Conservation (phyloP, 2,113 vertebrate species). For the Halcyon senegalensis region DNA sequence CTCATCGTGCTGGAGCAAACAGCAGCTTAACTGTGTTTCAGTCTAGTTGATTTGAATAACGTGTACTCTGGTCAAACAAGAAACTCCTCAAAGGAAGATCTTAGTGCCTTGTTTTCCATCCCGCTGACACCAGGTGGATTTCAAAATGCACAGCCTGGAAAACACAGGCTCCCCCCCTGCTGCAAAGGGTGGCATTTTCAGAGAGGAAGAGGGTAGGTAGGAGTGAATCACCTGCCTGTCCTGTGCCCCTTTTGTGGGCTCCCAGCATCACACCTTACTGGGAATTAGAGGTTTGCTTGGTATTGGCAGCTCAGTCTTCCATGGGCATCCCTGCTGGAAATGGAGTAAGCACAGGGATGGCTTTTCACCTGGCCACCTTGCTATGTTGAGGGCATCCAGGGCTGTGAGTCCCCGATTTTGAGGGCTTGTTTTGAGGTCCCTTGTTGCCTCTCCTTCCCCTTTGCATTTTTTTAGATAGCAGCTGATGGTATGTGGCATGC, state of each 20-base stretch:
- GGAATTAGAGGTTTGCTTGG: background rate
- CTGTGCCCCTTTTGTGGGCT: fast-evolving
- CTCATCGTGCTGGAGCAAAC: constrained; percentile 67
- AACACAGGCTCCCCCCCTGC: background rate
- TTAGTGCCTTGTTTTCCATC: background rate
- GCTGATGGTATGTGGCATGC: background rate
- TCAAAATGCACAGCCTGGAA: background rate
- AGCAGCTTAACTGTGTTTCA: constrained; percentile 65
- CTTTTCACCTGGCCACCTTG: background rate
- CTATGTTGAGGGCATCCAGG: background rate
- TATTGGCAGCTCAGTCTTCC: fast-evolving
- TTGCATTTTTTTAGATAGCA: background rate
- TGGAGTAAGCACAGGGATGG: background rate
- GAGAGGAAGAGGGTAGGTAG: background rate
- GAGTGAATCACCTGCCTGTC: background rate
- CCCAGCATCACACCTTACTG: background rate
- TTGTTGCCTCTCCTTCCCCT: background rate
- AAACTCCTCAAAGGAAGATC: constrained; percentile 24
- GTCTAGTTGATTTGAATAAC: constrained; percentile 56
- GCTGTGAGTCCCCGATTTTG: fast-evolving
- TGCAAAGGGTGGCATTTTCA: background rate
- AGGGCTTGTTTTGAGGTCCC: background rate
- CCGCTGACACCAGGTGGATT: background rate
- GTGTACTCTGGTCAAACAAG: constrained; percentile 43
- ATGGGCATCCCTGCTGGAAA: fast-evolving